Evolutionary conservation across 1,140 invertebrate species (phyloP), one percentile per base, ranked within the genome.

Genomic region (Pseudoatta argentina): DNA sequence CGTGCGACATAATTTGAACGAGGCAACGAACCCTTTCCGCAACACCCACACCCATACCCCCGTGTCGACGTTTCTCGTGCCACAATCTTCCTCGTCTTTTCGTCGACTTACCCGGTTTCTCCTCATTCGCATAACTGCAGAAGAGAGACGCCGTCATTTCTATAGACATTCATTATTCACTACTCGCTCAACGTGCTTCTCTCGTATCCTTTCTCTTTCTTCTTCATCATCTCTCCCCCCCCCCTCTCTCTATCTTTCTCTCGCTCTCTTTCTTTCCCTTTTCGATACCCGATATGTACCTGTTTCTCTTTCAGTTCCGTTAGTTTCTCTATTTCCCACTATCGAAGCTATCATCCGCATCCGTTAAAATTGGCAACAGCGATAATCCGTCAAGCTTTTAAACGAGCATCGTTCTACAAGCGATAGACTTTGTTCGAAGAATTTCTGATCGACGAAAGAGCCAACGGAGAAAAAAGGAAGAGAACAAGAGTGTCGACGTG

Each of bases 151-250:
- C 79, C 67, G 55, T 61, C 87, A 92, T 93, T 93, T 93, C 92
- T 93, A 93, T 93, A 90, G 92, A 88, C 88, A 93, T 91, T 93
- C 92, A 91, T 93, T 92, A 91, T 93, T 92, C 89, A 78, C 89
- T 89, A 82, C 81, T 91, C 89, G 76, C 82, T 91, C 89, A 87
- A 87, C 89, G 87, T 86, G 76, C 34, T 30, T 63, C 75, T 39
- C 51, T 69, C 61, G 21, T 85, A 63, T 30, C 51, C 66, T 79
- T 66, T 55, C 72, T 24, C 53, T 55, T 63, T 72, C 61, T 63
- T 72, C 61, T 39, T 53, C 55, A 16, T 76, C 44, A 48, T 69
- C 79, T 44, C 76, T 18, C 27, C 72, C 61, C 76, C 27, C 12
- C 27, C 24, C 24, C 0, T 30, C 27, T 2, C 0, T 3, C 27